phyloP scores from a whole-genome alignment of 2,797 vertebrate species.

The Periparus ater region DNA sequence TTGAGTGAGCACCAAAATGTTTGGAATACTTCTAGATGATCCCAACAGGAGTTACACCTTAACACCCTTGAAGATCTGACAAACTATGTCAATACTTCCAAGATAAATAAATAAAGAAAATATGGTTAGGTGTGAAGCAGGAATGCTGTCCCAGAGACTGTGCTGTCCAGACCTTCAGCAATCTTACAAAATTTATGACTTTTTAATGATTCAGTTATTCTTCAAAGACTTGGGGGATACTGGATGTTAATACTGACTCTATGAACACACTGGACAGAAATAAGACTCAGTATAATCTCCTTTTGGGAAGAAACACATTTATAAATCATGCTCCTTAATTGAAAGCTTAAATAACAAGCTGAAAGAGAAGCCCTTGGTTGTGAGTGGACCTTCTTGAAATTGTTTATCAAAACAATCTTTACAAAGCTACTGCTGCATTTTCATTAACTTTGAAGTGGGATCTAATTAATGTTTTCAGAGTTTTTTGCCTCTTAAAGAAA shows the following conservation, averaged over 20 bases:
- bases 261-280: background rate
- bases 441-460: background rate
- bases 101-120: constrained; percentile 3
- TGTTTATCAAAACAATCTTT: background rate
- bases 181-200: background rate
- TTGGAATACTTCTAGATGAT: background rate
- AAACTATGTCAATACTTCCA: constrained; percentile 28
- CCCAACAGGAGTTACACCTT: background rate
- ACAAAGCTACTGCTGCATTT: background rate
- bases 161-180: background rate
- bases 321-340: background rate
- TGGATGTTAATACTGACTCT: background rate
- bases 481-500: background rate
- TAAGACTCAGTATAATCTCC: background rate
- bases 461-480: background rate
- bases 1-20: background rate
- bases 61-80: background rate
- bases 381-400: background rate
- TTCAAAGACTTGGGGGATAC: background rate
- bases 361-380: background rate
- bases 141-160: constrained; percentile 11
- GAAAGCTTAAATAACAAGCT: background rate
- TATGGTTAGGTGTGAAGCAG: constrained; percentile 48
- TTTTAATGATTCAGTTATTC: background rate
- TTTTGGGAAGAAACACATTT: background rate